Conservation (phyloP, 2,113 vertebrate genomes). For the Myotis lucifugus region DNA sequence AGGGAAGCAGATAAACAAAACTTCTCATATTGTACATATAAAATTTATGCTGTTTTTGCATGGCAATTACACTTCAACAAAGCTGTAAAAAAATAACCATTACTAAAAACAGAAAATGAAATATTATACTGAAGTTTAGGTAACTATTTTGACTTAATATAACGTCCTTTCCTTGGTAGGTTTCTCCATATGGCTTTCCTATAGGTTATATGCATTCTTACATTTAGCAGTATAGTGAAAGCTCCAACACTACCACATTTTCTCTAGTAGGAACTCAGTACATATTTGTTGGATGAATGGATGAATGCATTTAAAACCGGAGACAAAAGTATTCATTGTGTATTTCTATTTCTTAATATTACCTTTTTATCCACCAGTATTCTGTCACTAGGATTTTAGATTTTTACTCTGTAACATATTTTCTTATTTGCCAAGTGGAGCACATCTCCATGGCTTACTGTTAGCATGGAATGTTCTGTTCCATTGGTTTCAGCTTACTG, state of each 20-base stretch:
- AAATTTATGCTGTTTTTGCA: not conserved
- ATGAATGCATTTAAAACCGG: not conserved
- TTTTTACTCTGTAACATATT: not conserved
- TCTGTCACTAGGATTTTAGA: not conserved
- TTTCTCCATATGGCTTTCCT: not conserved
- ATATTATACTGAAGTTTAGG: not conserved
- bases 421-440: not conserved
- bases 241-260: not conserved
- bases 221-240: not conserved
- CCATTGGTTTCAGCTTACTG: not conserved
- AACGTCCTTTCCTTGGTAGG: not conserved
- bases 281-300: not conserved
- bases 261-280: not conserved
- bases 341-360: not conserved
- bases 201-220: not conserved
- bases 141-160: constrained; percentile 17
- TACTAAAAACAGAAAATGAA: constrained; percentile 41
- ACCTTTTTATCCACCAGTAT: not conserved
- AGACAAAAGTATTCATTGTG: not conserved
- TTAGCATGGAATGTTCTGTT: not conserved
- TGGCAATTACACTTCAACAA: not conserved
- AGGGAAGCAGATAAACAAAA: not conserved
- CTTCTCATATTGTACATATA: not conserved
- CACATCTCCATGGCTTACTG: not conserved
- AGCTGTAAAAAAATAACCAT: not conserved